Evolutionary conservation across 1,140 invertebrate species (phyloP).

Genomic region (Nasonia vitripennis): DNA sequence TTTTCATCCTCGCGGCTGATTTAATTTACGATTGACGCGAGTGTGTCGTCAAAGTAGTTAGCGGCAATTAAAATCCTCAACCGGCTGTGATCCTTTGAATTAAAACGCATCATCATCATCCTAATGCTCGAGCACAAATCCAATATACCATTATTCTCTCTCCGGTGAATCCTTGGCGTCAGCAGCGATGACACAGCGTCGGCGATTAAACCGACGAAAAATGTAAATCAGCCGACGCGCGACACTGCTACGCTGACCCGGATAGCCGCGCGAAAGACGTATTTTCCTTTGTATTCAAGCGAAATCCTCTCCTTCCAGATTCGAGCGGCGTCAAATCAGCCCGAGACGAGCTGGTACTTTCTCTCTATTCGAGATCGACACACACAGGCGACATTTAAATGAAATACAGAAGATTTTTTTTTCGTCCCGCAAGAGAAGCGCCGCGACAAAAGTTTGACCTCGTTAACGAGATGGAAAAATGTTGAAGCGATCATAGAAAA

Average conservation of each 20-base stretch:
- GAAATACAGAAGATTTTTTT: constrained; percentile 31
- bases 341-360: constrained; percentile 21
- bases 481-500: background rate
- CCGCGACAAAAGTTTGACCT: constrained; percentile 24
- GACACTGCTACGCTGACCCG: background rate
- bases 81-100: too few relatives aligned
- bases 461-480: background rate
- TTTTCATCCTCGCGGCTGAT: background rate
- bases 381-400: constrained; percentile 36
- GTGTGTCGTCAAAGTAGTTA: background rate
- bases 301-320: constrained; percentile 33
- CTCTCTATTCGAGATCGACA: constrained; percentile 32
- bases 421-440: background rate
- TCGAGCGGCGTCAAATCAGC: background rate
- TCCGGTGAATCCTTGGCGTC: too few relatives aligned
- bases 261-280: constrained; percentile 10
- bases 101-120: too few relatives aligned
- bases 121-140: too few relatives aligned
- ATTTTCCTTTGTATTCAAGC: constrained; percentile 47
- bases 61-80: too few relatives aligned
- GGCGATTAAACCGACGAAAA: constrained; percentile 5
- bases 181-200: background rate
- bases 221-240: constrained; percentile 9
- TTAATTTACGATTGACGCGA: too few relatives aligned
- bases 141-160: too few relatives aligned